Base-by-base conservation (phyloP, 2,888 invertebrate genomes). In the Coleophora flavipennella region DNA sequence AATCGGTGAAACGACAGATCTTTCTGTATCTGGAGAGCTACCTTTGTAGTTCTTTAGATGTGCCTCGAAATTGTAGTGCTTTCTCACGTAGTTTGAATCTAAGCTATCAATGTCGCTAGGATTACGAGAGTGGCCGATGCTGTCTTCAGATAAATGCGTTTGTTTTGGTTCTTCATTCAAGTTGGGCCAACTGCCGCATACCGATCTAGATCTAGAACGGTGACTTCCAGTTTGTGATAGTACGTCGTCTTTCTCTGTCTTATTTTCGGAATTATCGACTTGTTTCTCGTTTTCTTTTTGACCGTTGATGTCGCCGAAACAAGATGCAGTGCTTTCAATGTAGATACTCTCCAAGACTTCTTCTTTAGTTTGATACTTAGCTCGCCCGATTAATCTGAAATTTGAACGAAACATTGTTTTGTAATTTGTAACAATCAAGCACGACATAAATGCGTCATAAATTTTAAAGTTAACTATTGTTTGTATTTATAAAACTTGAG, bases 21-120 rank as follows among this genome's bases (percentile, higher is more conserved):
- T 53, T 45, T 81, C 81, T 43, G 76, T 74, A 48, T 85, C 84
- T 26, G 84, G 80, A 37, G 85, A 83, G 50, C 81, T 79, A 41
- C 79, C 81, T 57, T 84, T 85, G 46, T 75, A 81, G 51, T 62
- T 67, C 56, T 76, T 75, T 45, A 69, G 62, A 50, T 85, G 78
- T 28, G 78, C 81, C 51, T 85, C 85, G 53, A 85, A 85, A 42
- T 84, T 80, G 41, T 86, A 86, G 56, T 86, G 84, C 62, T 86
- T 87, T 52, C 87, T 78, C 32, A 87, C 85, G 69, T 85, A 87
- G 56, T 87, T 87, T 1, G 87, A 87, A 63, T 87, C 87, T 52
- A 87, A 68, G 60, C 87, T 87, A 53, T 88, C 88, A 43, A 86
- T 84, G 67, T 87, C 87, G 55, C 85, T 86, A 29, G 81, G 85